Conservation (phyloP, 2,113 vertebrate genomes). For the Sigmodon hispidus region DNA sequence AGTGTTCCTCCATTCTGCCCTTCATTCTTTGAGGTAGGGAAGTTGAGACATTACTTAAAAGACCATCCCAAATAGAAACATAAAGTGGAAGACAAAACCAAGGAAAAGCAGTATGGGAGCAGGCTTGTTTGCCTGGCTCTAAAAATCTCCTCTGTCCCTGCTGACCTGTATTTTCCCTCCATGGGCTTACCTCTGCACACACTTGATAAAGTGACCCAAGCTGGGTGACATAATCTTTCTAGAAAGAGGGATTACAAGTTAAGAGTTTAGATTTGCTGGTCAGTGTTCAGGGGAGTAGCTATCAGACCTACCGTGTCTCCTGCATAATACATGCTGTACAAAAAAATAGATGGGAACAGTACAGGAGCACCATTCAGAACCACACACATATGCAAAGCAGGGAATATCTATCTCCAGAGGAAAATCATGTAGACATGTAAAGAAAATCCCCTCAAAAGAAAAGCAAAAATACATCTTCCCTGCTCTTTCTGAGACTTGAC, state of each 20-base stretch:
- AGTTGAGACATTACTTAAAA: background rate
- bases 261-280: background rate
- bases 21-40: background rate
- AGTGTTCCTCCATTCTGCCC: background rate
- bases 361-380: background rate
- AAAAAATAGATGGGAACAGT: accelerated
- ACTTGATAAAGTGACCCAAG: background rate
- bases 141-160: background rate
- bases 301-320: background rate
- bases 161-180: background rate
- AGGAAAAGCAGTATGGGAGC: background rate
- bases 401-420: background rate
- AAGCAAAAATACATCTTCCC: background rate
- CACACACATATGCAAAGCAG: background rate
- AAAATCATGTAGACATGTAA: background rate
- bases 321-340: too few relatives aligned
- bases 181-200: background rate
- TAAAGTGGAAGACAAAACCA: background rate
- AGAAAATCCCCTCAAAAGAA: background rate
- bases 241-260: background rate
- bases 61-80: background rate
- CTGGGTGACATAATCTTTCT: background rate
- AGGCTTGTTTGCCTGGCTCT: background rate
- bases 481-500: background rate
- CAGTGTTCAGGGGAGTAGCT: background rate